These are phyloP conservation scores for Xenops minutus DNA, from an alignment of 2,797 vertebrate species.

Conservation along the genomic window DNA sequence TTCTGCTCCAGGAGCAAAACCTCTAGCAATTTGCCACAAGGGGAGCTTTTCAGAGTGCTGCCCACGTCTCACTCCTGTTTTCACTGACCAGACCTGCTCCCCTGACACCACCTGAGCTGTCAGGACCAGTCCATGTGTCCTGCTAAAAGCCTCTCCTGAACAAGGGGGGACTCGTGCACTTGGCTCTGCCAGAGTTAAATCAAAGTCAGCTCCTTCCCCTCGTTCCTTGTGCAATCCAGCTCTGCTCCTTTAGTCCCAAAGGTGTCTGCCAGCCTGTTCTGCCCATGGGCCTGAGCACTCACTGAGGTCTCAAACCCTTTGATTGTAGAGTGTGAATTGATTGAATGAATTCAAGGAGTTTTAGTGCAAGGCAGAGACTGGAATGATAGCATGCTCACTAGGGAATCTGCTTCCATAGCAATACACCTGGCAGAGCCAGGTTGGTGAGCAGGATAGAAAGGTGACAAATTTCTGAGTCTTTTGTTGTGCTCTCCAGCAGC, in stretches of 20 bases:
- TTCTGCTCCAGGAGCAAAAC: neutral
- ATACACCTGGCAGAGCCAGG: neutral
- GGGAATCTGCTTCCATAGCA: neutral
- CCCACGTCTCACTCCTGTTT: neutral
- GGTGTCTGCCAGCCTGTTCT: neutral
- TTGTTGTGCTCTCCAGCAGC: neutral
- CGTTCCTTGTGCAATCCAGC: neutral
- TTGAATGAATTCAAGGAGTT: neutral
- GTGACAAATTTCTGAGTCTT: neutral
- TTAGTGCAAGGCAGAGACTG: neutral
- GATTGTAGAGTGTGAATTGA: neutral
- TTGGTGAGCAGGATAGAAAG: neutral
- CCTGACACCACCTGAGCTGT: fast-evolving
- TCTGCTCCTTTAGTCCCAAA: neutral
- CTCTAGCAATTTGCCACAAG: fast-evolving
- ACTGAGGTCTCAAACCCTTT: neutral
- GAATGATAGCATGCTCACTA: neutral
- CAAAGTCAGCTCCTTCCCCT: neutral
- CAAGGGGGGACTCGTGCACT: neutral
- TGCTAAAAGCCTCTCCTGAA: neutral
- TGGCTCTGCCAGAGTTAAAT: neutral
- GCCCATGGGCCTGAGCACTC: neutral
- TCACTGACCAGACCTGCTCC: neutral
- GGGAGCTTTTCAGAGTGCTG: neutral
- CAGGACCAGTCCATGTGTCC: neutral